Conservation (phyloP, 2,113 vertebrate genomes). For the Stercorarius parasiticus region DNA sequence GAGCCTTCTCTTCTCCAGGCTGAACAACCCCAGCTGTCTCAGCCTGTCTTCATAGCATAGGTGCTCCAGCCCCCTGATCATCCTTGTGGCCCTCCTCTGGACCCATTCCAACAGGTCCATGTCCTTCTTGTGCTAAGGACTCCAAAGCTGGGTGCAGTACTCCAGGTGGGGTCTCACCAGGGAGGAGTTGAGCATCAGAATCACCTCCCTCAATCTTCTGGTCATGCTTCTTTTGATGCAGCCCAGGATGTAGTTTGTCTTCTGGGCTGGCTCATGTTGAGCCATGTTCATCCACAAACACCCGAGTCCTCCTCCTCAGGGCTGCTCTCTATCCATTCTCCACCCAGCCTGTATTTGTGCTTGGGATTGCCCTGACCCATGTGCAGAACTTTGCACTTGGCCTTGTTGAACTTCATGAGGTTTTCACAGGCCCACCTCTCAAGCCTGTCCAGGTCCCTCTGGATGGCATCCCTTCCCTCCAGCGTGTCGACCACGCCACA, state of each 20-base stretch:
- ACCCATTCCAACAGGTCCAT: not conserved
- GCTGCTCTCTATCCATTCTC: not conserved
- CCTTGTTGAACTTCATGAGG: not conserved
- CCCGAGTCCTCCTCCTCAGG: not conserved
- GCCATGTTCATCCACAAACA: not conserved
- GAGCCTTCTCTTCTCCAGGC: not conserved
- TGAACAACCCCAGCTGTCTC: not conserved
- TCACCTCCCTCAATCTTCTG: not conserved
- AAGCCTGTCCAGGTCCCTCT: not conserved
- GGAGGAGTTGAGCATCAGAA: not conserved
- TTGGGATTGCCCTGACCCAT: not conserved
- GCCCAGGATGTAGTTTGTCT: not conserved
- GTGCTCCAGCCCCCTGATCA: not conserved
- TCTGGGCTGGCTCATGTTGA: not conserved
- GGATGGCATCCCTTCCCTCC: not conserved
- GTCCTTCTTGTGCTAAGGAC: not conserved
- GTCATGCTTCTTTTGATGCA: not conserved
- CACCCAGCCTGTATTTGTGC: not conserved
- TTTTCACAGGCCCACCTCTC: not conserved
- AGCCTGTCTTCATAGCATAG: not conserved
- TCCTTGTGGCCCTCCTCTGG: not conserved
- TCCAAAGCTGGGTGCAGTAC: not conserved
- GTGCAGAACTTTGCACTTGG: not conserved
- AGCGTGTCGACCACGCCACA: not conserved
- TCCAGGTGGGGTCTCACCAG: not conserved